Evolutionary conservation across 2,888 invertebrate genomes (phyloP).

Genomic region (Drosophila merina): DNA sequence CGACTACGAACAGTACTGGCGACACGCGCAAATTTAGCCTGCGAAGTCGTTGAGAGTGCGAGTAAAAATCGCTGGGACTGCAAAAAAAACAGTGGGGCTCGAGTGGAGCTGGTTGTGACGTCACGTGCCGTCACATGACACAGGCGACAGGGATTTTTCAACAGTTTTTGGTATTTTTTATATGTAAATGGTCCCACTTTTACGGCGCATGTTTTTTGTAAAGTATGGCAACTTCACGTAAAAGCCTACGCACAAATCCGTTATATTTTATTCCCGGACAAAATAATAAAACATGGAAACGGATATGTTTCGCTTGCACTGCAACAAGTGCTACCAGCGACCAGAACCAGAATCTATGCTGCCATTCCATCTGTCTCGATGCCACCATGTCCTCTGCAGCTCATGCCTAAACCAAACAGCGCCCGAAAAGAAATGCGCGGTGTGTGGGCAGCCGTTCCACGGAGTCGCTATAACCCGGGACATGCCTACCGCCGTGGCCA

Average conservation of each 20-base stretch:
- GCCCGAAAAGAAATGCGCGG: slow-evolving; percentile 33
- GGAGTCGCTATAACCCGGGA: slow-evolving; percentile 26
- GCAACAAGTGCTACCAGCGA: slow-evolving; percentile 48
- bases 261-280: not conserved
- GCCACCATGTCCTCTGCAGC: slow-evolving; percentile 55
- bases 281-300: not conserved
- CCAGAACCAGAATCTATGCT: not conserved
- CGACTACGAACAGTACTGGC: slow-evolving; percentile 74
- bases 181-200: not conserved
- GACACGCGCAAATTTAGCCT: slow-evolving; percentile 70
- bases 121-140: slow-evolving; percentile 76
- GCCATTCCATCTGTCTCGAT: slow-evolving; percentile 40
- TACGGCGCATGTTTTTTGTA: not conserved
- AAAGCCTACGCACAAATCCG: not conserved
- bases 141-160: slow-evolving; percentile 10
- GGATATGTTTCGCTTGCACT: slow-evolving; percentile 58
- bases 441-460: slow-evolving; percentile 34
- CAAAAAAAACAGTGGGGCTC: slow-evolving; percentile 36
- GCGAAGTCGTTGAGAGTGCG: slow-evolving; percentile 75
- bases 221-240: not conserved
- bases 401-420: slow-evolving; percentile 22
- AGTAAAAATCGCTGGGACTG: slow-evolving; percentile 67
- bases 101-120: slow-evolving; percentile 69
- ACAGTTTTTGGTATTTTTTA: slow-evolving; percentile 12
- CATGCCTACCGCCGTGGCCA: slow-evolving; percentile 45